Evolutionary conservation across 2,113 vertebrate genomes (phyloP).

Genomic region (Furnarius figulus): DNA sequence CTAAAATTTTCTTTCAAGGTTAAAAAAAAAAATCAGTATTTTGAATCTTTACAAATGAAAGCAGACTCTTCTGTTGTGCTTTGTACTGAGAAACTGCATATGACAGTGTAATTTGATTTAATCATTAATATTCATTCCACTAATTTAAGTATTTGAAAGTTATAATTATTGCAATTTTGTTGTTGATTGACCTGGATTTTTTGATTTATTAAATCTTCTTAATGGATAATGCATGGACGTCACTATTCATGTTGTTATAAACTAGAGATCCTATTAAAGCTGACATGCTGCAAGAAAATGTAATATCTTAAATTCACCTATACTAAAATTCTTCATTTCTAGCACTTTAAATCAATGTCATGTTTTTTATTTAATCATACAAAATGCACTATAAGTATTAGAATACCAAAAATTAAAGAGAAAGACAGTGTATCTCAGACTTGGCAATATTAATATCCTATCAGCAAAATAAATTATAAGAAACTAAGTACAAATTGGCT

Average conservation of each 20-base stretch:
- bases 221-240: conserved; percentile 24
- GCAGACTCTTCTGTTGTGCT: background rate
- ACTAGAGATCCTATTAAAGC: conserved; percentile 15
- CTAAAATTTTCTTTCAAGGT: background rate
- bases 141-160: conserved; percentile 28
- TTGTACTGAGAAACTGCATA: background rate
- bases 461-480: background rate
- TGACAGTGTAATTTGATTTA: conserved; percentile 10
- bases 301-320: background rate
- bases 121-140: background rate
- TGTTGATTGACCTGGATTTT: conserved; percentile 31
- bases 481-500: background rate
- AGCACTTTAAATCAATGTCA: conserved; percentile 11
- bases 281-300: background rate
- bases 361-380: background rate
- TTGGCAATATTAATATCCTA: background rate
- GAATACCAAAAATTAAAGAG: background rate
- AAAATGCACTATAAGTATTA: background rate
- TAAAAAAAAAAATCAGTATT: background rate
- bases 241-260: conserved; percentile 22
- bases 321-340: background rate
- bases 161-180: conserved; percentile 34
- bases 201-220: conserved; percentile 55
- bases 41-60: background rate
- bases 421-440: background rate